Percentiles rank a stretch among this genome's conserved stretches.
These are phyloP conservation scores for Trogon melanurus DNA, from an alignment of 2,113 vertebrate genomes.

Conservation along the genomic window DNA sequence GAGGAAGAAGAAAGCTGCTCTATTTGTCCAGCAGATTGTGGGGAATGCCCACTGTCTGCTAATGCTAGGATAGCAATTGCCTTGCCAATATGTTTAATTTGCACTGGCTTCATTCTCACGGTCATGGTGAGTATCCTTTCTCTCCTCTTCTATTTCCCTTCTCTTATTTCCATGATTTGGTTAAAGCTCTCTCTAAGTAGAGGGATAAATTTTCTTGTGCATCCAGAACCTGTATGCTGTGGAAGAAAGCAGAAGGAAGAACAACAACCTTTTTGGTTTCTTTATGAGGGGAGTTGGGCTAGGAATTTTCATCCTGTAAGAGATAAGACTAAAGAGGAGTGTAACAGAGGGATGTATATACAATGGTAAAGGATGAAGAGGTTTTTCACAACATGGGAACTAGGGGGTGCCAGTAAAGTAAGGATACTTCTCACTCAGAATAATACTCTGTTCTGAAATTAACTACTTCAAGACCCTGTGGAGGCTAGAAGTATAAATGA, in stretches of 20 bases:
- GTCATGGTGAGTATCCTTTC: constrained; percentile 70
- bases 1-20: constrained; percentile 82
- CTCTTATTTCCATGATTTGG: not conserved
- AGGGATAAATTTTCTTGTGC: not conserved
- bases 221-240: not conserved
- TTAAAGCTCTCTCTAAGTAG: not conserved
- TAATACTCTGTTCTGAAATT: not conserved
- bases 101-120: constrained; percentile 74
- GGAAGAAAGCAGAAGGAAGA: not conserved
- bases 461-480: not conserved
- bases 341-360: not conserved
- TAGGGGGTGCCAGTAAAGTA: not conserved
- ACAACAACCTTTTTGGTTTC: not conserved
- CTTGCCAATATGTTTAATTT: constrained; percentile 80
- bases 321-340: not conserved
- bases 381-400: not conserved
- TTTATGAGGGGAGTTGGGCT: not conserved
- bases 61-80: constrained; percentile 71
- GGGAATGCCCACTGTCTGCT: constrained; percentile 78
- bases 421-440: not conserved
- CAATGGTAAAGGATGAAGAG: not conserved
- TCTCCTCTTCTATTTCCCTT: not conserved
- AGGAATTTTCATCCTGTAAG: not conserved
- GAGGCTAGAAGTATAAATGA: not conserved
- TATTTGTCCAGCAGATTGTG: constrained; percentile 81